Percentiles rank a stretch among this genome's conserved stretches.
Conservation (phyloP, 1,140 invertebrate genomes). For the Apis florea region DNA sequence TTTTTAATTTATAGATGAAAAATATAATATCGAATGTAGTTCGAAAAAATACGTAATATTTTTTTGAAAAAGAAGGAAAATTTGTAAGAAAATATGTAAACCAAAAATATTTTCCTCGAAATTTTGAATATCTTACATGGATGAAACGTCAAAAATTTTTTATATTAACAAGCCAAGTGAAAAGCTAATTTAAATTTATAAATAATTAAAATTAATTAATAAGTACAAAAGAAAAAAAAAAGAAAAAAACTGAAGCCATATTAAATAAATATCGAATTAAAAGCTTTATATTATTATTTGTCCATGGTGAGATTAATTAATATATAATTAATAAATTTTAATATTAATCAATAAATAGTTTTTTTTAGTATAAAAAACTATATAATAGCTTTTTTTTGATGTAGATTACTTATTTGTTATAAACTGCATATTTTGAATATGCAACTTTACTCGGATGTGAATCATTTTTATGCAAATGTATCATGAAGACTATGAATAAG, state of each 20-base stretch:
- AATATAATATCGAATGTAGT: neutral
- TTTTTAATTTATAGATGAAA: neutral
- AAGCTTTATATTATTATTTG: slow-evolving; percentile 74
- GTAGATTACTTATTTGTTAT: neutral
- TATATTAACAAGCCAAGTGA: slow-evolving; percentile 59
- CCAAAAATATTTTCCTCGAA: neutral
- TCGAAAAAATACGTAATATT: slow-evolving; percentile 22
- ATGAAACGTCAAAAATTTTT: neutral
- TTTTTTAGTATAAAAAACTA: no score
- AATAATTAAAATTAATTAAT: no score
- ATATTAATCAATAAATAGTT: neutral
- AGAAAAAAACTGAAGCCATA: slow-evolving; percentile 69
- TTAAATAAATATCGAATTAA: slow-evolving; percentile 72
- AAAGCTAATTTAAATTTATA: slow-evolving; percentile 58
- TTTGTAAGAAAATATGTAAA: neutral
- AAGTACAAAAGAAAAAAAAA: no score
- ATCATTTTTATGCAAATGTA: slow-evolving; percentile 75
- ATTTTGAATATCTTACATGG: neutral
- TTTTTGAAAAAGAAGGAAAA: slow-evolving; percentile 8
- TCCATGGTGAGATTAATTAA: slow-evolving; percentile 69
- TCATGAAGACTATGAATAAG: slow-evolving; percentile 71
- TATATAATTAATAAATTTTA: neutral
- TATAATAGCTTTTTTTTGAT: neutral
- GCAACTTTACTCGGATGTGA: slow-evolving; percentile 71
- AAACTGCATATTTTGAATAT: slow-evolving; percentile 74